A percentile compares a stretch with the other conserved stretches of the same genome.
These are phyloP conservation scores for Andrena minutula DNA, from an alignment of 2,888 invertebrate species.

Conservation along the genomic window DNA sequence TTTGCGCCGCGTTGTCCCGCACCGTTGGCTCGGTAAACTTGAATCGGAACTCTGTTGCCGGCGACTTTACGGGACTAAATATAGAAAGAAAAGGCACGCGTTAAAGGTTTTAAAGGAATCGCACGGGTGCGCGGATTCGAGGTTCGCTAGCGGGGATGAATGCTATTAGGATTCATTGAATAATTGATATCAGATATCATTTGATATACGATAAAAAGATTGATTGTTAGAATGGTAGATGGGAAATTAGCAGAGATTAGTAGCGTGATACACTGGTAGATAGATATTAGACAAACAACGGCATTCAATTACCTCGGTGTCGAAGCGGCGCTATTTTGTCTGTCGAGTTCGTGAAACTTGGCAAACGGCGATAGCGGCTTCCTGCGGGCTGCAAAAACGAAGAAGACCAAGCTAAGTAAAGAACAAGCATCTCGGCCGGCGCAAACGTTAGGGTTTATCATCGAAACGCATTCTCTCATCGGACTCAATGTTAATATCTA, in stretches of 20 bases:
- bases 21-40: conserved; percentile 96
- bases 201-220: too few relatives aligned
- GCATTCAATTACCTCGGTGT: conserved; percentile 89
- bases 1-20: conserved; percentile 96
- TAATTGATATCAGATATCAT: too few relatives aligned
- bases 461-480: conserved; percentile 51
- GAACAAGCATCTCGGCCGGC: background rate
- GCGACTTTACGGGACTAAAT: conserved; percentile 91
- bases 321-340: conserved; percentile 91
- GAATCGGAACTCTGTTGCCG: conserved; percentile 91
- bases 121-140: background rate
- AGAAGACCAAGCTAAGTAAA: conserved; percentile 27
- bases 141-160: too few relatives aligned
- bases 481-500: conserved; percentile 61
- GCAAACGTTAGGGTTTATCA: conserved; percentile 52
- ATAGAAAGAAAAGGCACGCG: conserved; percentile 75
- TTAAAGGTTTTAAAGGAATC: conserved; percentile 46
- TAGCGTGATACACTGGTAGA: background rate
- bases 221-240: too few relatives aligned
- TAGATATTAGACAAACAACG: conserved; percentile 22
- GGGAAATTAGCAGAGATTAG: background rate
- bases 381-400: conserved; percentile 81
- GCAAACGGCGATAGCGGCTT: conserved; percentile 94
- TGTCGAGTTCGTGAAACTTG: conserved; percentile 96
- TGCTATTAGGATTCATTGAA: too few relatives aligned